Base-by-base conservation (phyloP, 2,888 invertebrate species). In the Nycteola revayana region DNA sequence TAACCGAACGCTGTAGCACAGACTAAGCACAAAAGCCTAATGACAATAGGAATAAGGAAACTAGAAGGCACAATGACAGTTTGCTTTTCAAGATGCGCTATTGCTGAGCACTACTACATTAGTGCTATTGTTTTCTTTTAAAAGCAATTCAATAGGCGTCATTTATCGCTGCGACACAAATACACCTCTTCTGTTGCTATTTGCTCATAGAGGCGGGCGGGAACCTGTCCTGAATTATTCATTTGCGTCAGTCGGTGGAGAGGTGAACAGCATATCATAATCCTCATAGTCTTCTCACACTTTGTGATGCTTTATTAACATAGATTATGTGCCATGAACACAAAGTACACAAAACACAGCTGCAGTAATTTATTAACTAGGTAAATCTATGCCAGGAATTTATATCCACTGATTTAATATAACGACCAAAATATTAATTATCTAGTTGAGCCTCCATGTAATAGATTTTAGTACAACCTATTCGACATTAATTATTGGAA, bases 61-160 rank as follows among this genome's bases (percentile, higher is more conserved):
- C 37, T 49, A 30, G 37, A 29, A 54, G 46, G 32, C 46, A 48
- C 42, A 45, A 49, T 54, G 60, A 56, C 60, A 52, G 40, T 5
- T 7, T 37, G 42, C 54, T 49, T 50, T 56, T 55, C 41, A 53
- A 47, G 47, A 41, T 36, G 36, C 39, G 36, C 50, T 39, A 40
- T 48, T 36, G 32, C 30, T 43, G 36, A 49, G 46, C 38, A 36
- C 26, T 7, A 49, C 46, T 50, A 53, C 48, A 48, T 49, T 52
- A 47, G 22, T 37, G 27, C 51, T 32, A 54, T 65, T 66, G 67
- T 66, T 60, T 61, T 55, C 54, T 20, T 48, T 58, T 33, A 45
- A 55, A 47, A 36, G 37, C 44, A 44, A 58, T 63, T 60, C 49
- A 59, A 60, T 54, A 50, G 54, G 49, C 29, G 40, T 30, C 32